Percentiles rank a stretch among this genome's conserved stretches.
These are phyloP conservation scores for Galerucella calmariensis DNA, from an alignment of 2,888 invertebrate species.

Conservation along the genomic window DNA sequence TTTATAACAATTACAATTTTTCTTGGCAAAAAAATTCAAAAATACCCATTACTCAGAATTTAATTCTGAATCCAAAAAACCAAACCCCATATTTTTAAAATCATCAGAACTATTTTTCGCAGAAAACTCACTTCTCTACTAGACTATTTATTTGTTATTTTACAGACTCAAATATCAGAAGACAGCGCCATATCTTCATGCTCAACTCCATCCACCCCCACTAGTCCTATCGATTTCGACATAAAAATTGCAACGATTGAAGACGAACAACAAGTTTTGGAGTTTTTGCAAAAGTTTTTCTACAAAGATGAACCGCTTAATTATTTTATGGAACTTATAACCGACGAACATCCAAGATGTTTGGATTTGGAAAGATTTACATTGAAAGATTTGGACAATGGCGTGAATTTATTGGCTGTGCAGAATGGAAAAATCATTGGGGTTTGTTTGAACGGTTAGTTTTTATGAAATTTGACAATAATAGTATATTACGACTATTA, in stretches of 20 bases:
- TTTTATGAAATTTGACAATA: background rate
- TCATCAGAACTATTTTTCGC: no score
- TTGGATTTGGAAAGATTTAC: conserved; percentile 74
- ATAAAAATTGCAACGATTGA: conserved; percentile 64
- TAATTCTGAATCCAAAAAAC: no score
- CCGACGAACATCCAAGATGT: conserved; percentile 71
- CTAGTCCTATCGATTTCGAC: conserved; percentile 60
- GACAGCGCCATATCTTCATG: conserved; percentile 55
- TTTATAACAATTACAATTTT: no score
- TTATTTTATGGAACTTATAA: conserved; percentile 70
- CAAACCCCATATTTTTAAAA: no score
- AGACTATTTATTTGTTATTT: conserved; percentile 7
- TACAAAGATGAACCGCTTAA: conserved; percentile 80
- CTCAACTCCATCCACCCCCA: conserved; percentile 59
- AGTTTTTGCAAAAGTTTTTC: conserved; percentile 72
- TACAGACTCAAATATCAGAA: conserved; percentile 48
- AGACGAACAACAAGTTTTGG: conserved; percentile 60
- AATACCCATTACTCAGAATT: no score
- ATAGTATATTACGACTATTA: background rate
- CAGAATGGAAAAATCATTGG: conserved; percentile 68
- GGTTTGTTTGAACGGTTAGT: conserved; percentile 58
- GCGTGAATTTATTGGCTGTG: conserved; percentile 73
- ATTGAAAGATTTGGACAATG: conserved; percentile 68
- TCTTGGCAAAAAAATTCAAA: no score
- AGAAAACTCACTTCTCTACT: no score